Evolutionary conservation across 2,888 invertebrate species (phyloP).

Genomic region (Acleris laterana): DNA sequence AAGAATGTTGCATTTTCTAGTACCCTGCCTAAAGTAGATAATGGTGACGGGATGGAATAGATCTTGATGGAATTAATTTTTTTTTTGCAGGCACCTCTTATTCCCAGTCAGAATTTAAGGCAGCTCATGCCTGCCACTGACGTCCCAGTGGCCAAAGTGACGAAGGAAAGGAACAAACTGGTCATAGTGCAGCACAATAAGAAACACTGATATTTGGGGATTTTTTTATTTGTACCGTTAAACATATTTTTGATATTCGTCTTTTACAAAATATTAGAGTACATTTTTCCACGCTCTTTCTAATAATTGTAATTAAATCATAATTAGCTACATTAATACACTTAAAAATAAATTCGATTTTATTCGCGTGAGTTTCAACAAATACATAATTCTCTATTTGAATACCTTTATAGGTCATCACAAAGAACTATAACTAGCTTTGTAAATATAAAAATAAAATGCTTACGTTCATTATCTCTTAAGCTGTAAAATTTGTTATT

Average conservation of each 20-base stretch:
- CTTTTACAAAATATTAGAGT: slow-evolving; percentile 30
- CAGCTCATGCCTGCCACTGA: slow-evolving; percentile 87
- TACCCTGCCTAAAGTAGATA: no score
- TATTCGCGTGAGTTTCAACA: neutral
- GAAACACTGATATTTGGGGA: slow-evolving; percentile 66
- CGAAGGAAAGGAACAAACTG: slow-evolving; percentile 92
- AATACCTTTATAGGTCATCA: neutral
- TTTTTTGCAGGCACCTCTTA: slow-evolving; percentile 75
- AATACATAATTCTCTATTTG: neutral
- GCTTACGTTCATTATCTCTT: slow-evolving; percentile 1
- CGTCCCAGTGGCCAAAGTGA: slow-evolving; percentile 90
- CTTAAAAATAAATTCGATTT: neutral
- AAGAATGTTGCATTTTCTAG: no score
- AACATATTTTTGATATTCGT: slow-evolving; percentile 40
- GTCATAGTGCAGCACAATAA: slow-evolving; percentile 90
- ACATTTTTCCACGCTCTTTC: slow-evolving; percentile 19
- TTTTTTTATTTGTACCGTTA: slow-evolving; percentile 47
- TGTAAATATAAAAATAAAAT: slow-evolving; percentile 9
- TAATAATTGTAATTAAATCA: neutral
- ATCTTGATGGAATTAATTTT: neutral
- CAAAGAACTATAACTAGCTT: neutral
- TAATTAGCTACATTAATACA: no score
- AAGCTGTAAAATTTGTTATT: slow-evolving; percentile 1
- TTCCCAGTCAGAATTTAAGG: slow-evolving; percentile 88
- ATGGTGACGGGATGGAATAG: no score